Base-by-base conservation (phyloP, 2,888 invertebrate species). In the Osmoderma eremita region DNA sequence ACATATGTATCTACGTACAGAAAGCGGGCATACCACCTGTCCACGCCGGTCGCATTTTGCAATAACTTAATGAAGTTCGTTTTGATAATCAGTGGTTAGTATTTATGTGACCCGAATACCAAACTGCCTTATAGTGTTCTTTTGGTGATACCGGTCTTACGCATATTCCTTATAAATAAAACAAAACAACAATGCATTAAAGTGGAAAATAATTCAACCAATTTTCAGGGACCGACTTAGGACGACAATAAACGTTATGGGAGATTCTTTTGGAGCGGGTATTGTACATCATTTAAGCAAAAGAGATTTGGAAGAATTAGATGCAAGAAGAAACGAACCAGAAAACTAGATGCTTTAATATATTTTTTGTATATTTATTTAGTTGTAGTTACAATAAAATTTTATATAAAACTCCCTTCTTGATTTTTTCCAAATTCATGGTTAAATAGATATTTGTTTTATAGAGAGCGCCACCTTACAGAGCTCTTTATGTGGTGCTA, bases 181-280 rank as follows among this genome's bases (percentile, higher is more conserved):
- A 24, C 3, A 4, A 30, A 30, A 30, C 5, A 30, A 30, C 5
- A 30, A 30, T 6, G 6, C 3, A 30, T 30, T 30, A n/a, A n/a
- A n/a, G n/a, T n/a, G n/a, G n/a, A n/a, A n/a, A n/a, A n/a, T n/a
- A n/a, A n/a, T n/a, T n/a, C n/a, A n/a, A n/a, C n/a, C n/a, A 17
- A n/a, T 51, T 41, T 76, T 77, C 72, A 87, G 87, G 71, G 87
- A 87, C 75, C 82, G 87, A 50, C 83, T 87, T 70, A 81, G 87
- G 82, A 83, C 89, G 77, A 84, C 87, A 78, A 80, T 91, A 67
- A 92, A 93, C 78, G 91, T 92, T 12, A 84, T 91, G 75, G 92
- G 92, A 20, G 92, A 92, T 79, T 88, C 90, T 4, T 86, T 89
- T 70, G 92, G 92, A 3, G 90, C 91, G 6, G 92, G 89, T 1